Evolutionary conservation across 2,113 vertebrate species (phyloP), one percentile per base, ranked within the genome.

Genomic region (Oncorhynchus clarkii): DNA sequence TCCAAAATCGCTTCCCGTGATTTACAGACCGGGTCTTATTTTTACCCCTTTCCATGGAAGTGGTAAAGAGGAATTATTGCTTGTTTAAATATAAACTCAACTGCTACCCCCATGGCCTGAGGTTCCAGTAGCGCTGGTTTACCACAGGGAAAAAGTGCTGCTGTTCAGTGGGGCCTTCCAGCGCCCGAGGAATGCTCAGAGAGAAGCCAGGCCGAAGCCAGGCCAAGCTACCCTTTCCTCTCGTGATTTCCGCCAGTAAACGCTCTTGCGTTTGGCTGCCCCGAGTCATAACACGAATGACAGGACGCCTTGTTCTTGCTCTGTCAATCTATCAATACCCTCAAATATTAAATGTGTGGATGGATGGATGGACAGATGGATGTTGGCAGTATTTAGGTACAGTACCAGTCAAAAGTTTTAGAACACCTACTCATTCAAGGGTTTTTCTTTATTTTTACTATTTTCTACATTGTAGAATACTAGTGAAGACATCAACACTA

Each of bases 71-170:
- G 86, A 90, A 90, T 89, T 86, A 88, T 87, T 90, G 85, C 89
- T 86, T 92, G 88, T 93, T 92, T 93, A 91, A 92, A 92, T 92
- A 89, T 87, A 91, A 89, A 86, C 87, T 81, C 67, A 84, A 88
- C 86, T 82, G 86, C 87, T 78, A 84, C 82, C 90, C 83, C 80
- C 76, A 78, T 78, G 86, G 85, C 87, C 83, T 54, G 51, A 74
- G 79, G 79, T 85, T 90, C 81, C 92, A 89, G 90, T 85, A 86
- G 86, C 84, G 80, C 84, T 80, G 86, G 85, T 85, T 77, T 81
- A 93, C 92, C 90, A 71, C 88, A 88, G 85, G 85, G 90, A 90
- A 92, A 91, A 85, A 90, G 87, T 49, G 84, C 82, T 71, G 87
- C 89, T 92, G 89, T 94, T 91, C 78, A 20, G 12, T 54, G 12